Percentiles rank a stretch among this genome's conserved stretches.
These are phyloP conservation scores for Drosophila prostipennis DNA, from an alignment of 2,888 invertebrate species.

Conservation along the genomic window DNA sequence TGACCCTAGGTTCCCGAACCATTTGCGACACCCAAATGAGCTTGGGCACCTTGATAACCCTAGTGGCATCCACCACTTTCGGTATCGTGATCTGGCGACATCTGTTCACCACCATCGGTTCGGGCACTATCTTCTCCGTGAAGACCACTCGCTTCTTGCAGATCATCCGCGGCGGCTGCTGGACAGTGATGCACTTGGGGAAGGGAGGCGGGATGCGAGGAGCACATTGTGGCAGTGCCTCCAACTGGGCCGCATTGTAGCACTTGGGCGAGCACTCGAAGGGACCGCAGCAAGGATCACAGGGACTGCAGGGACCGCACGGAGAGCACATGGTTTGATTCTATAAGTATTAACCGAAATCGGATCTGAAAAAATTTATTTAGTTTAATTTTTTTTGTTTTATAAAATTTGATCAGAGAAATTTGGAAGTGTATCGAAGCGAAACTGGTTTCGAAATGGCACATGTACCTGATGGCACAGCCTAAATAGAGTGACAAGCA, in stretches of 20 bases:
- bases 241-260: constrained; percentile 79
- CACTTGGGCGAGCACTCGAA: constrained; percentile 81
- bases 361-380: constrained; percentile 4
- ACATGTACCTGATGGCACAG: not conserved
- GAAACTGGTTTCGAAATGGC: constrained; percentile 30
- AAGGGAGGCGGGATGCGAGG: constrained; percentile 78
- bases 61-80: constrained; percentile 80
- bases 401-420: constrained; percentile 36
- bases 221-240: constrained; percentile 81
- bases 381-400: constrained; percentile 31
- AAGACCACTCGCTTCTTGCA: constrained; percentile 82
- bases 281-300: constrained; percentile 81
- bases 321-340: constrained; percentile 68
- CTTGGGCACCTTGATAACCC: constrained; percentile 81
- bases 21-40: constrained; percentile 81
- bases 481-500: not conserved
- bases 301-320: constrained; percentile 72
- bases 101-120: constrained; percentile 80
- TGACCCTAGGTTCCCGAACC: constrained; percentile 81
- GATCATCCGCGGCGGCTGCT: constrained; percentile 81
- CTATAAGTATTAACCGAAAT: constrained; percentile 4
- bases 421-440: constrained; percentile 59
- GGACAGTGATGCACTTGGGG: constrained; percentile 81
- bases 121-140: constrained; percentile 79
- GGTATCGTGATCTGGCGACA: constrained; percentile 81